These are phyloP conservation scores for Clamator glandarius DNA, from an alignment of 2,797 vertebrate species.

Conservation along the genomic window DNA sequence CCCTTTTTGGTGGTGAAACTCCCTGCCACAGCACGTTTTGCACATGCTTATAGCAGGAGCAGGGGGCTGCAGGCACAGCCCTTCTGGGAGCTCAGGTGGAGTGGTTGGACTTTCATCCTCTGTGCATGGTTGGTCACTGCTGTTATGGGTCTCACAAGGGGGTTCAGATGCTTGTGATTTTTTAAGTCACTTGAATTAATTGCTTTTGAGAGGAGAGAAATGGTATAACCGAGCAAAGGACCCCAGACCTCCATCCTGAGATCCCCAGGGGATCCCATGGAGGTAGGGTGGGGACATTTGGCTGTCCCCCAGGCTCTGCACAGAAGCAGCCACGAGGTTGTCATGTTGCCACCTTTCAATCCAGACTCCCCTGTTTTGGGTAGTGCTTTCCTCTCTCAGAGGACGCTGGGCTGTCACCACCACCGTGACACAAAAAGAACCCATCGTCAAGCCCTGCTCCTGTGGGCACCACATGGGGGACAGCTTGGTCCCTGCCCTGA, in stretches of 20 bases:
- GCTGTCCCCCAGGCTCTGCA: not conserved
- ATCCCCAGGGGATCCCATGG: not conserved
- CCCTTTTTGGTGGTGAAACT: not conserved
- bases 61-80: not conserved
- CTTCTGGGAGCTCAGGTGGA: accelerated
- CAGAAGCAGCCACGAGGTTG: not conserved
- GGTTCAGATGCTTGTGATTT: not conserved
- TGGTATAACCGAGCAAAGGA: not conserved
- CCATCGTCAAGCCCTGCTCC: not conserved
- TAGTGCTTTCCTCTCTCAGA: accelerated
- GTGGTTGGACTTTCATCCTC: not conserved
- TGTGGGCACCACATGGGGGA: not conserved
- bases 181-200: not conserved
- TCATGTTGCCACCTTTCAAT: not conserved
- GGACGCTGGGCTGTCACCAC: not conserved
- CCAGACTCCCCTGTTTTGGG: not conserved
- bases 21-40: not conserved
- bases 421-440: not conserved
- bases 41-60: accelerated
- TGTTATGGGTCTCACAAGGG: not conserved
- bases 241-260: not conserved
- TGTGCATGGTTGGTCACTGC: accelerated
- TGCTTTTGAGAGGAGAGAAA: not conserved
- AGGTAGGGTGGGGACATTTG: not conserved
- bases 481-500: not conserved